phyloP scores from a whole-genome alignment of 2,113 vertebrate species.

The Pluvianellus socialis region DNA sequence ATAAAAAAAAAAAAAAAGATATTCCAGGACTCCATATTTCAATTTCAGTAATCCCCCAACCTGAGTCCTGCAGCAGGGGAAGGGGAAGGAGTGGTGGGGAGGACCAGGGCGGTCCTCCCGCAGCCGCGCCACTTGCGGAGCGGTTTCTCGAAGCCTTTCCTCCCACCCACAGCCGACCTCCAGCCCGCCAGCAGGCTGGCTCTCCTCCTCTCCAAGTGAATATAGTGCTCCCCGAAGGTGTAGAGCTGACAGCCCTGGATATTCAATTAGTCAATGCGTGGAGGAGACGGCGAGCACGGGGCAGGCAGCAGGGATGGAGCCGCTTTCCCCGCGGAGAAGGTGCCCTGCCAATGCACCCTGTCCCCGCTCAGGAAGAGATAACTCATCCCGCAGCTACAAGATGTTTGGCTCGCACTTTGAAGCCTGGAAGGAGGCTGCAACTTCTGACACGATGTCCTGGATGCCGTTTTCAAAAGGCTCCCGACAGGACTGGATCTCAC shows the following conservation, averaged over 20 bases:
- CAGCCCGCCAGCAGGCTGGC: too few species aligned
- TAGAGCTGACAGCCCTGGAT: not conserved
- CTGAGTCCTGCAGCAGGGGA: not conserved
- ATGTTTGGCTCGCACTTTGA: not conserved
- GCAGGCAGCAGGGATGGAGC: not conserved
- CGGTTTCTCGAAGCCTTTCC: not conserved
- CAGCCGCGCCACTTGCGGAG: fast-evolving
- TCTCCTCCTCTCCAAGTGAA: not conserved
- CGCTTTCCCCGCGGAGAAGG: not conserved
- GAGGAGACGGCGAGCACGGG: not conserved
- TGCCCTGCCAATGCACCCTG: not conserved
- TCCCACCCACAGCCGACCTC: not conserved
- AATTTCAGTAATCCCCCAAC: not conserved
- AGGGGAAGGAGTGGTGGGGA: not conserved
- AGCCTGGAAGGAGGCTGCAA: conserved; percentile 20
- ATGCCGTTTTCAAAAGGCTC: not conserved
- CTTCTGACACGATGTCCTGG: not conserved
- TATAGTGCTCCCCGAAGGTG: not conserved
- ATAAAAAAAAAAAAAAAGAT: not conserved
- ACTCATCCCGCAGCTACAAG: fast-evolving
- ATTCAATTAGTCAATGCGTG: not conserved
- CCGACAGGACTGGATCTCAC: not conserved
- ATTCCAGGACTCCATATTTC: not conserved
- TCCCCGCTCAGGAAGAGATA: not conserved
- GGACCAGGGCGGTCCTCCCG: fast-evolving